Percentiles rank a stretch among this genome's conserved stretches.
Evolutionary conservation across 2,797 vertebrate species (phyloP).

Genomic region (Chelonia mydas): DNA sequence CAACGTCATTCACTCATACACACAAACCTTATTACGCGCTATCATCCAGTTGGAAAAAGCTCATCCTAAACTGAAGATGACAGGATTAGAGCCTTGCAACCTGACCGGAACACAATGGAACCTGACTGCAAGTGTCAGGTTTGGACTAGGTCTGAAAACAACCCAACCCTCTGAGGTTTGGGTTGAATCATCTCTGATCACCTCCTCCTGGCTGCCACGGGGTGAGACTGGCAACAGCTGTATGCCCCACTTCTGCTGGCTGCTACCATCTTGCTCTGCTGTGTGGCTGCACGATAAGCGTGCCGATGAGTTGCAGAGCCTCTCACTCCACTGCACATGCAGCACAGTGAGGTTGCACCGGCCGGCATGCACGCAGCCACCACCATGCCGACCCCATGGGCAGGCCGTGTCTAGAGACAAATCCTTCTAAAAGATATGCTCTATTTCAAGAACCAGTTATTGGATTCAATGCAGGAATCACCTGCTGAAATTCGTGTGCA

Average conservation of each 20-base stretch:
- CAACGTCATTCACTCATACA: not conserved
- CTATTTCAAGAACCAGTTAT: constrained; percentile 47
- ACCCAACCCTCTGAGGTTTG: not conserved
- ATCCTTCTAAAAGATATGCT: constrained; percentile 40
- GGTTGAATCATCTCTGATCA: not conserved
- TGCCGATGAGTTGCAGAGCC: not conserved
- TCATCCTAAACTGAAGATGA: not conserved
- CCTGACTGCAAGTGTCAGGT: not conserved
- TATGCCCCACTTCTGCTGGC: not conserved
- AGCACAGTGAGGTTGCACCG: not conserved
- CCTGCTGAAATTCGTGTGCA: constrained; percentile 19
- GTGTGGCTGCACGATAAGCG: not conserved
- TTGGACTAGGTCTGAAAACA: not conserved
- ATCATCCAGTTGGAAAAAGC: not conserved
- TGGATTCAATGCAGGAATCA: constrained; percentile 53
- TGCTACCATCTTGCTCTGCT: not conserved
- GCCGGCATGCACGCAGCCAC: not conserved
- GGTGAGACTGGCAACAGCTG: not conserved
- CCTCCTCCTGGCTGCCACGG: not conserved
- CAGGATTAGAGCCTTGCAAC: not conserved
- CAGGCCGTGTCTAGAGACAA: not conserved
- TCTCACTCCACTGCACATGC: not conserved
- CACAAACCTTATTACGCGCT: not conserved
- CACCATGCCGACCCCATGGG: not conserved
- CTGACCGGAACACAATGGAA: not conserved